Evolutionary conservation across 2,888 invertebrate species (phyloP), one percentile per base, ranked within the genome.

Genomic region (Vandiemenella viatica): DNA sequence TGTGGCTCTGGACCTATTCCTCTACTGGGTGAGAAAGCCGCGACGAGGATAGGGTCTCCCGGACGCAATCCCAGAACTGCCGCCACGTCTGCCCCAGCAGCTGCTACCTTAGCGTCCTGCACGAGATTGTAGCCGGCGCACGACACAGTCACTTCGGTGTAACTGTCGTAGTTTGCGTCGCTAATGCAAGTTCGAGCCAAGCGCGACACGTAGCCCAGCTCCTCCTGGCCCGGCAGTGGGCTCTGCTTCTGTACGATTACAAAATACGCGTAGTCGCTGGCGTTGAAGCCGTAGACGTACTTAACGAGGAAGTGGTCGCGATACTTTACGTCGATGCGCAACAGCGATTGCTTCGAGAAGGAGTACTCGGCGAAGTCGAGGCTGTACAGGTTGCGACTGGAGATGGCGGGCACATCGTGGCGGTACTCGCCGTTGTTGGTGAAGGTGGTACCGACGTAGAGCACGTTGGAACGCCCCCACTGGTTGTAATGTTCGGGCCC

Each of bases 221-320:
- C 88, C 63, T 95, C 91, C 61, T 86, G 84, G 40, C 84, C 85
- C 49, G 85, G 84, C 51, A 91, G 71, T 63, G 89, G 86, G 6
- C 89, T 90, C 66, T 88, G 85, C 66, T 91, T 90, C 66, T 97
- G 96, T 41, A 96, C 89, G 51, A 93, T 78, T 50, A 93, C 81
- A 70, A 97, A 95, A 67, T 97, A 97, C 20, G 93, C 92, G 70
- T 89, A 95, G 60, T 89, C 87, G 62, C 86, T 89, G 45, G 91
- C 87, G 67, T 90, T 88, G 67, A 97, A 97, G 49, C 96, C 96
- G 68, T 92, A 92, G 46, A 96, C 80, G 69, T 97, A 97, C 76
- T 91, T 85, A 57, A 97, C 93, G 56, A 92, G 76, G 68, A 92
- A 96, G 65, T 91, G 89, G 70, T 92, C 92, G 57, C 91, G 79